A percentile compares a stretch with the other conserved stretches of the same genome.
These are phyloP conservation scores for Orchestes rusci DNA, from an alignment of 2,888 invertebrate species.

Conservation along the genomic window DNA sequence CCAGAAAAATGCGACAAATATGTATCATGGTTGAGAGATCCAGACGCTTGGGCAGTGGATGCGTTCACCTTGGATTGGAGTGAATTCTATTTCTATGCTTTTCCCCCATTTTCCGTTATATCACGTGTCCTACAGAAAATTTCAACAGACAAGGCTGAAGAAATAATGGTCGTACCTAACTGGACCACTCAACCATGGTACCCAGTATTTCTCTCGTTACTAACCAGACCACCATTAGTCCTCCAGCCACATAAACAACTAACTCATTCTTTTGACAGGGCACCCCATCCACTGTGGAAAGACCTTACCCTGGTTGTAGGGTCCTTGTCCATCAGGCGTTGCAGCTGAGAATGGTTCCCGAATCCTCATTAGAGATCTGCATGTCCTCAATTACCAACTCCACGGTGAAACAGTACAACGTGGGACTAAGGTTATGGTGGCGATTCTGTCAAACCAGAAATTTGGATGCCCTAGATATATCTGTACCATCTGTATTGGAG, in stretches of 20 bases:
- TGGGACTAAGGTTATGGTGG: slow-evolving; percentile 2
- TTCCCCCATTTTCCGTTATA: too few species aligned
- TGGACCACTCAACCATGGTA: slow-evolving; percentile 2
- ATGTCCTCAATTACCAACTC: neutral
- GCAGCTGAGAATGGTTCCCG: neutral
- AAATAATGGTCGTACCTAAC: neutral
- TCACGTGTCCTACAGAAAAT: neutral
- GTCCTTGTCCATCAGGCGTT: neutral
- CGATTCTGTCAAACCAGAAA: neutral
- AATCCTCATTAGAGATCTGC: neutral
- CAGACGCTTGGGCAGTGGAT: too few species aligned
- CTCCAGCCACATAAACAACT: neutral
- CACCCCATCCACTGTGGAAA: neutral
- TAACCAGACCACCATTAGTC: neutral
- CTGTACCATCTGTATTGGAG: neutral
- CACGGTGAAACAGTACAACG: neutral
- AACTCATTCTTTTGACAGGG: neutral
- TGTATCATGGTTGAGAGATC: too few species aligned
- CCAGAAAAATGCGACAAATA: too few species aligned
- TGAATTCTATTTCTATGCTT: too few species aligned
- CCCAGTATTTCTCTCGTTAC: neutral
- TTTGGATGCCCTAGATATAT: neutral
- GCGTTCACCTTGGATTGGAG: too few species aligned
- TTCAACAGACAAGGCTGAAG: neutral
- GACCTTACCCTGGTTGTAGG: slow-evolving; percentile 2